A percentile compares a stretch with the other conserved stretches of the same genome.
Conservation (phyloP, 2,888 invertebrate genomes). For the Leptopilina syphax region DNA sequence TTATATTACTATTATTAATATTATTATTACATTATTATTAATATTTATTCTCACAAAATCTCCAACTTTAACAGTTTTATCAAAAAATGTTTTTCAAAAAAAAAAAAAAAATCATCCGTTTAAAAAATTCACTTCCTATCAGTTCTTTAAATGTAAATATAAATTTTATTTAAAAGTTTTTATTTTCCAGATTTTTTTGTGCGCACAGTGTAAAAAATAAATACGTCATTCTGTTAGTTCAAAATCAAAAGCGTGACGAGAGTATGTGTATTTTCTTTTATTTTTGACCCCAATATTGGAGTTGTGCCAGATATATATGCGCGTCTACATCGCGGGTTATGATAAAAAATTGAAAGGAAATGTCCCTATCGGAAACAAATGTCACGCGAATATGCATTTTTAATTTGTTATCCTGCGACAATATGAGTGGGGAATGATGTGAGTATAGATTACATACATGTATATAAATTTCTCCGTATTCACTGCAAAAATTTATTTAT, state of each 20-base stretch:
- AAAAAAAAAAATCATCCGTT: too few species aligned
- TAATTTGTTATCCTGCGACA: constrained; percentile 48
- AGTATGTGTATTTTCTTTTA: not conserved
- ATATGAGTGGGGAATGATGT: not conserved
- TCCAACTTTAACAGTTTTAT: too few species aligned
- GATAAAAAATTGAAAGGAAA: constrained; percentile 43
- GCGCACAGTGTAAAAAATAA: not conserved
- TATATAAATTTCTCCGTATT: not conserved
- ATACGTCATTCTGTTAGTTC: constrained; percentile 52
- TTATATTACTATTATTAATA: too few species aligned
- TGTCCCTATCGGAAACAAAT: constrained; percentile 43
- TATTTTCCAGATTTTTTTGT: too few species aligned
- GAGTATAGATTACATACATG: too few species aligned
- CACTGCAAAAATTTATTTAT: not conserved
- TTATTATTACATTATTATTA: too few species aligned
- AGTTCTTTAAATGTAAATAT: too few species aligned
- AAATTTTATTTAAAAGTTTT: too few species aligned
- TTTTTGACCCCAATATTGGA: constrained; percentile 31
- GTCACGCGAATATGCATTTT: constrained; percentile 66
- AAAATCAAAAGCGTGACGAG: constrained; percentile 50
- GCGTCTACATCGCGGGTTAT: not conserved
- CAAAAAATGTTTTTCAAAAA: too few species aligned
- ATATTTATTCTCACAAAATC: too few species aligned
- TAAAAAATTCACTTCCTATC: too few species aligned
- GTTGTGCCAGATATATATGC: constrained; percentile 27